Percentiles rank a stretch among this genome's conserved stretches.
These are phyloP conservation scores for Trichechus manatus DNA, from an alignment of 2,113 vertebrate genomes.

Conservation along the genomic window DNA sequence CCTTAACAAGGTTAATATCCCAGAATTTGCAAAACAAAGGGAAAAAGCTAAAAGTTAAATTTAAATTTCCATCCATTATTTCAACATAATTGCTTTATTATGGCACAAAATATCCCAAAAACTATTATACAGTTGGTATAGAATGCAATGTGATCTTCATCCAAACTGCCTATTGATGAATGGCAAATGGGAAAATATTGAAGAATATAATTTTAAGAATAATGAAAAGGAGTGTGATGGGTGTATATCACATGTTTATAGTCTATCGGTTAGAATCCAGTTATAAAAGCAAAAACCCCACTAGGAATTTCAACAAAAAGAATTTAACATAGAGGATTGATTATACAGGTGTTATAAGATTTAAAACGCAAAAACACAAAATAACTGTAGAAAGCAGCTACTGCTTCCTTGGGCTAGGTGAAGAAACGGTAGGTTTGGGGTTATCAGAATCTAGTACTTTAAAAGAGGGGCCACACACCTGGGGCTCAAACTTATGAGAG, in stretches of 20 bases:
- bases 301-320: background rate
- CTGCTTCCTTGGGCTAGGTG: background rate
- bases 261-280: background rate
- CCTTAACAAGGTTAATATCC: slow-evolving; percentile 22
- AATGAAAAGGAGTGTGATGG: background rate
- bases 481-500: background rate
- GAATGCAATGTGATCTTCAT: background rate
- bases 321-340: background rate
- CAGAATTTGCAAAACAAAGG: background rate
- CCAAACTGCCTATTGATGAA: background rate
- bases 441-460: background rate
- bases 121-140: background rate
- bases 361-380: background rate
- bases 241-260: background rate
- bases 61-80: slow-evolving; percentile 39
- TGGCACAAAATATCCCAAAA: background rate
- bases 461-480: no score
- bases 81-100: slow-evolving; percentile 12
- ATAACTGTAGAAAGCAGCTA: background rate
- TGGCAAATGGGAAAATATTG: background rate
- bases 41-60: slow-evolving; percentile 56
- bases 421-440: background rate
- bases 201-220: slow-evolving; percentile 44
- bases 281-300: slow-evolving; percentile 1
- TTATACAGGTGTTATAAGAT: background rate